These are phyloP conservation scores for Thymelicus lineola DNA, from an alignment of 2,888 invertebrate genomes.

Conservation along the genomic window DNA sequence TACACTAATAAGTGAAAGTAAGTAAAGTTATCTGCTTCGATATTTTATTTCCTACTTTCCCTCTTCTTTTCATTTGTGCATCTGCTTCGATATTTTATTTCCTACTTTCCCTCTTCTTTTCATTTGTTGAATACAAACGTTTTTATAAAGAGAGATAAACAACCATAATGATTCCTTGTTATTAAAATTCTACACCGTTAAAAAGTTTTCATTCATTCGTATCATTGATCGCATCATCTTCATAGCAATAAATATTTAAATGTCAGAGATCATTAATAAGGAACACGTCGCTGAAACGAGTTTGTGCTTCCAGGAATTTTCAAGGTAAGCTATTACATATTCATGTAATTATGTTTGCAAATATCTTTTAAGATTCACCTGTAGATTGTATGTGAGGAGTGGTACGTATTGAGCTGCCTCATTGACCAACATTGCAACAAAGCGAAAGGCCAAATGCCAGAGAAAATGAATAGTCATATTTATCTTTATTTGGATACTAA, in stretches of 20 bases:
- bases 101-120: too few species aligned
- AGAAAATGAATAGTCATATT: slow-evolving; percentile 25
- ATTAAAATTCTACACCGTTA: too few species aligned
- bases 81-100: too few species aligned
- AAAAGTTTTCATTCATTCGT: too few species aligned
- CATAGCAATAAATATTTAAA: neutral
- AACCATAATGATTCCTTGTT: too few species aligned
- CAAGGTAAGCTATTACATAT: slow-evolving; percentile 1
- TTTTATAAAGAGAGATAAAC: too few species aligned
- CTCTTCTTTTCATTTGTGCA: too few species aligned
- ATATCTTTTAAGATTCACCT: slow-evolving; percentile 16
- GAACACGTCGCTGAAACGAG: neutral
- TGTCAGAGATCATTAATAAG: neutral
- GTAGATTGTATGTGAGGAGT: slow-evolving; percentile 39
- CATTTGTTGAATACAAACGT: too few species aligned
- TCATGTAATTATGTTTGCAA: neutral
- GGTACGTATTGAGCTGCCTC: slow-evolving; percentile 34
- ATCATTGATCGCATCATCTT: too few species aligned
- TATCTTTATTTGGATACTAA: too few species aligned
- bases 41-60: too few species aligned
- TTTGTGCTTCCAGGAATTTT: slow-evolving; percentile 4
- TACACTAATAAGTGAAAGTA: neutral
- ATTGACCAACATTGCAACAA: slow-evolving; percentile 59
- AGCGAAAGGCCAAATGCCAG: slow-evolving; percentile 54
- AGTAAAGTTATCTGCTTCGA: too few species aligned